Evolutionary conservation across 2,113 vertebrate species (phyloP).

Genomic region (Sphyrna mokarran): DNA sequence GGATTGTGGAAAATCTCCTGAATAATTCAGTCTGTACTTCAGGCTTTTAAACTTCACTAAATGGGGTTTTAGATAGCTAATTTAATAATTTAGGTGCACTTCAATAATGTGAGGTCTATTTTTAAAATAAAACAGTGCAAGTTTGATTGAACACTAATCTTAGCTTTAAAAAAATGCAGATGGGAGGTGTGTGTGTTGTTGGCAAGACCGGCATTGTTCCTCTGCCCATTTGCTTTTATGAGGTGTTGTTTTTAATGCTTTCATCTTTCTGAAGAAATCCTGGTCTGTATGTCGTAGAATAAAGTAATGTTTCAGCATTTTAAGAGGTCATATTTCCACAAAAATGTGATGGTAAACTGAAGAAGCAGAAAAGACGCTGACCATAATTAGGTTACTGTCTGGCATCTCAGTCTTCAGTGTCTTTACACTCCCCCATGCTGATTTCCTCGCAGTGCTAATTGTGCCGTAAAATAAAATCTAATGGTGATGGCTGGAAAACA

Average conservation of each 20-base stretch:
- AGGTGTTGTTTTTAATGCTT: not conserved
- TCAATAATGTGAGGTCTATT: not conserved
- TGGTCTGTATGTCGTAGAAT: not conserved
- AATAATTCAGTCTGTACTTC: slow-evolving; percentile 6
- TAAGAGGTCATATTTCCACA: not conserved
- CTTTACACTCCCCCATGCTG: not conserved
- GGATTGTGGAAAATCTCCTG: not conserved
- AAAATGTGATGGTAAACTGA: not conserved
- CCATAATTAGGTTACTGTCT: not conserved
- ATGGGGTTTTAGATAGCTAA: slow-evolving; percentile 18
- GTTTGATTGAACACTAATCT: not conserved
- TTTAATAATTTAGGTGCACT: slow-evolving; percentile 20
- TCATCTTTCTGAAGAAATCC: not conserved
- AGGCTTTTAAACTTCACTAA: not conserved
- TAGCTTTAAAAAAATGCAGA: not conserved
- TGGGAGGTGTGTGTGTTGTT: not conserved
- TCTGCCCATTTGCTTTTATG: no score
- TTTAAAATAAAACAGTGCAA: not conserved
- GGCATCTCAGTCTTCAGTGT: not conserved
- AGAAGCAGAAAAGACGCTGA: not conserved
- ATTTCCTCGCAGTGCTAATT: not conserved
- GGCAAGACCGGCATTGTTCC: not conserved
- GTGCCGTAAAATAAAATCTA: not conserved
- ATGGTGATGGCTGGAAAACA: not conserved
- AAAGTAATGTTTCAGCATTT: not conserved